Base-by-base conservation (phyloP, 2,113 vertebrate species). In the Tympanuchus pallidicinctus region DNA sequence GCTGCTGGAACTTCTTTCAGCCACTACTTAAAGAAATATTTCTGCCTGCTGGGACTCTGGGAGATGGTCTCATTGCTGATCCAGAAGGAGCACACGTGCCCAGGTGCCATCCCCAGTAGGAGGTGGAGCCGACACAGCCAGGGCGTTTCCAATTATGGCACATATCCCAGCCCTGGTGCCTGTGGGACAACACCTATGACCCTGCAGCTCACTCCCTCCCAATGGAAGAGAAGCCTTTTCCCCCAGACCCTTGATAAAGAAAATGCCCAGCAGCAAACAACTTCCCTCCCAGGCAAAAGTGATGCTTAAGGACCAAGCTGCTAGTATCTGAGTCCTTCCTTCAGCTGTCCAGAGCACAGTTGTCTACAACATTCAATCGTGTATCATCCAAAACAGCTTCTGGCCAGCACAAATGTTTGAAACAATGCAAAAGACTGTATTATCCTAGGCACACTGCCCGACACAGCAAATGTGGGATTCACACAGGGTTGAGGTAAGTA, bases 401-500 rank as follows among this genome's bases (percentile, higher is more conserved):
- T 3, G 14, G 27, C 21, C 50, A 50, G 48, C 36, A 3, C 0
- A 0, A 38, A 17, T 1, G 16, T 3, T 36, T 60, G 56, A 71
- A 34, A 48, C 14, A 28, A 24, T 2, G 5, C 45, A 20, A 0
- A 1, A 43, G 10, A 59, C 66, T 47, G 10, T 21, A 50, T 36
- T 57, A 71, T 3, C 81, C 42, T 22, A 34, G 88, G 60, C 57
- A 71, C 0, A 2, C 30, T 79, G 90, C 79, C 82, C 82, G 63
- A 6, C 1, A 3, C 25, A 32, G 86, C 45, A 70, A 36, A 3
- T 3, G 1, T 45, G 20, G 54, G 84, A 83, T 32, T 60, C 81
- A 60, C 25, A 36, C 28, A 5, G 65, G 21, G 65, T 42, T 27
- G 36, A 54, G 30, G 25, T 0, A 0, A 72, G 47, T 0, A 0